Evolutionary conservation across 2,113 vertebrate genomes (phyloP).

Genomic region (Atrichornis clamosus): DNA sequence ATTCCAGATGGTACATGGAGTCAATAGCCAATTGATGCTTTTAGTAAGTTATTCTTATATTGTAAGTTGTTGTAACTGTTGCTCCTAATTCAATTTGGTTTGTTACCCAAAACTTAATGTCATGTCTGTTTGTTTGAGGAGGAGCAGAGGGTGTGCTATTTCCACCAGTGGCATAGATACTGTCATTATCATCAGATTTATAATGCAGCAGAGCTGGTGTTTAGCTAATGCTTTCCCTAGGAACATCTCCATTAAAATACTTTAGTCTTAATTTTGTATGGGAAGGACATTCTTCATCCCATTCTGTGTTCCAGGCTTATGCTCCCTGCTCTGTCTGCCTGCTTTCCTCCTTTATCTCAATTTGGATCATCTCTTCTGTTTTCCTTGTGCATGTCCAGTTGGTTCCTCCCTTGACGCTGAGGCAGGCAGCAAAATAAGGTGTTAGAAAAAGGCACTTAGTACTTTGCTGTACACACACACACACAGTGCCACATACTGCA

Average conservation of each 20-base stretch:
- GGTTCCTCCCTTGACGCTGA: neutral
- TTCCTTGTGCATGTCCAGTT: neutral
- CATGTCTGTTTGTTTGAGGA: neutral
- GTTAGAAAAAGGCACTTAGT: neutral
- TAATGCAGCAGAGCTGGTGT: neutral
- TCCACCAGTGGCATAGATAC: neutral
- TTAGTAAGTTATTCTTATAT: neutral
- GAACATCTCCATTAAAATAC: neutral
- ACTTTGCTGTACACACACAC: neutral
- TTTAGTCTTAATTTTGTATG: neutral
- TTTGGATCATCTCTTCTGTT: neutral
- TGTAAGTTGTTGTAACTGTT: neutral
- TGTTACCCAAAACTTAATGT: neutral
- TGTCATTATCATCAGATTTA: neutral
- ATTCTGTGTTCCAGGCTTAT: neutral
- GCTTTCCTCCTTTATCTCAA: neutral
- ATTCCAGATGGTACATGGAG: neutral
- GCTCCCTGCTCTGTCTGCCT: neutral
- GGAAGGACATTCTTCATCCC: neutral
- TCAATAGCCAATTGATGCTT: neutral
- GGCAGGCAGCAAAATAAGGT: neutral
- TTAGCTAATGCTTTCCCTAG: neutral
- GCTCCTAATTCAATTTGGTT: neutral
- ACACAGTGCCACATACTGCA: neutral
- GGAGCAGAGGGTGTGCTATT: neutral